A percentile compares a stretch with the other conserved stretches of the same genome.
Evolutionary conservation across 2,888 invertebrate species (phyloP).

Genomic region (Cryptus viduatorius): DNA sequence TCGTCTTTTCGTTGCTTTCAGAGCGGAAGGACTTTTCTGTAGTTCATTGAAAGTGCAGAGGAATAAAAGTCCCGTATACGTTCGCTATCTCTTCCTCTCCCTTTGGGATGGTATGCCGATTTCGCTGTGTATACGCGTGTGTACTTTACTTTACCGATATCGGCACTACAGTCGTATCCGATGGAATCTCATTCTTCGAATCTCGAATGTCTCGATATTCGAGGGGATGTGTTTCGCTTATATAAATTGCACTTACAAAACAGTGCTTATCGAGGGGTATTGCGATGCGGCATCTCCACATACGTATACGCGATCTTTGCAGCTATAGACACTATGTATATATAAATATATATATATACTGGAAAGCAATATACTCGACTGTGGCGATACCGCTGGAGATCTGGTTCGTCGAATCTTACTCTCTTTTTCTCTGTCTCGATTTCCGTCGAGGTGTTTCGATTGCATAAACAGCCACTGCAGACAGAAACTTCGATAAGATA

Average conservation of each 20-base stretch:
- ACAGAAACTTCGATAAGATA: constrained; percentile 28
- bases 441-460: constrained; percentile 17
- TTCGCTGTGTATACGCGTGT: constrained; percentile 23
- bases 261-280: constrained; percentile 25
- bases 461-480: constrained; percentile 20
- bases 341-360: not conserved
- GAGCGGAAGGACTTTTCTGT: constrained; percentile 44
- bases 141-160: constrained; percentile 53
- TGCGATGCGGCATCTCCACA: constrained; percentile 4
- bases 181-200: constrained; percentile 41
- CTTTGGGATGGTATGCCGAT: not conserved
- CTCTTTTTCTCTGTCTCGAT: not conserved
- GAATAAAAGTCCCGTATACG: constrained; percentile 47
- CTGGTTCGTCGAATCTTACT: constrained; percentile 21
- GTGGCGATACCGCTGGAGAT: not conserved
- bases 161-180: constrained; percentile 11
- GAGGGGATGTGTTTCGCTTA: constrained; percentile 26
- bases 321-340: not conserved
- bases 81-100: not conserved
- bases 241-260: constrained; percentile 57
- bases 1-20: constrained; percentile 15
- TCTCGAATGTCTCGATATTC: constrained; percentile 31
- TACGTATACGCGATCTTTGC: not conserved
- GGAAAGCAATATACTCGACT: not conserved
- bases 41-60: constrained; percentile 55